These are phyloP conservation scores for Pseudotriccus pelzelni DNA, from an alignment of 2,797 vertebrate genomes.

Conservation along the genomic window DNA sequence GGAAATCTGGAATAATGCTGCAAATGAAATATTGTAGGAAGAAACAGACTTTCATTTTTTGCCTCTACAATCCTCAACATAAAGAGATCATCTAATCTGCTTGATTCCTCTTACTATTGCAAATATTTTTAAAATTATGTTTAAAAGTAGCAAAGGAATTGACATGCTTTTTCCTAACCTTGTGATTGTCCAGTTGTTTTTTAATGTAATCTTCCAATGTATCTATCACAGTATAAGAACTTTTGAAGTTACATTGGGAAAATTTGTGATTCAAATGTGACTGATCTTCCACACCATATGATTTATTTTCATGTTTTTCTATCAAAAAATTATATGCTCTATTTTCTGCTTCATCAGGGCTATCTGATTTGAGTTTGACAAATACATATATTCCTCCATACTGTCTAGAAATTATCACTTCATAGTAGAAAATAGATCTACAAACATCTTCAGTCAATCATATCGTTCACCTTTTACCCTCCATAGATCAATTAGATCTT, in stretches of 20 bases:
- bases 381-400: neutral
- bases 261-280: neutral
- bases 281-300: neutral
- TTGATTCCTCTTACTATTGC: neutral
- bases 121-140: neutral
- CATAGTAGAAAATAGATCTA: neutral
- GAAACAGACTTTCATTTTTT: neutral
- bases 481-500: neutral
- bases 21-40: neutral
- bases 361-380: neutral
- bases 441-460: neutral
- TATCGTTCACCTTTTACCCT: neutral
- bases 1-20: neutral
- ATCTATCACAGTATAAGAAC: neutral
- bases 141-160: neutral
- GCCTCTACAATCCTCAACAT: neutral
- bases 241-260: neutral
- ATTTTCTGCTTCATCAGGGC: neutral
- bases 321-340: neutral
- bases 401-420: neutral
- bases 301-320: neutral
- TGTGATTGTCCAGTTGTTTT: neutral
- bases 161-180: neutral
- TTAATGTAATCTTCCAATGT: neutral
- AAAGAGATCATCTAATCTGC: neutral